phyloP scores from a whole-genome alignment of 1,140 invertebrate species.

The Coptotermes formosanus region DNA sequence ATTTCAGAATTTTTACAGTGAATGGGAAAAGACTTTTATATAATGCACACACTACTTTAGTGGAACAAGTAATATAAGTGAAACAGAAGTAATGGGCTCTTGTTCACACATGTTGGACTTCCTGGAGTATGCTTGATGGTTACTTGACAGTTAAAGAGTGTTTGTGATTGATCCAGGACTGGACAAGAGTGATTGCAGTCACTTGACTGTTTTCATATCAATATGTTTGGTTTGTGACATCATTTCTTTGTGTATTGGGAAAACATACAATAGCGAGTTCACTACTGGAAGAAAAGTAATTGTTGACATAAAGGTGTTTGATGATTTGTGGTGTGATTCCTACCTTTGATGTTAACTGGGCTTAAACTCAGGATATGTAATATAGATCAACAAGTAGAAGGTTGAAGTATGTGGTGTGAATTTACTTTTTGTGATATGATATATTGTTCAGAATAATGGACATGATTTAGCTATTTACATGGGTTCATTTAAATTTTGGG shows the following conservation, averaged over 20 bases:
- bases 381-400: neutral
- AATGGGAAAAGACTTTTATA: neutral
- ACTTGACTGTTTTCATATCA: no score
- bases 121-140: neutral
- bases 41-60: neutral
- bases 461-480: neutral
- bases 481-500: neutral
- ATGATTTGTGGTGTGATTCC: neutral
- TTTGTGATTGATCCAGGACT: neutral
- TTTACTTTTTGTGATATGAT: conserved; percentile 2
- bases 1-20: neutral
- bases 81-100: neutral
- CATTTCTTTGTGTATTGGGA: no score
- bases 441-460: neutral
- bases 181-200: neutral
- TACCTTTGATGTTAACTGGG: neutral
- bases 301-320: neutral
- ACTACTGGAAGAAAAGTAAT: neutral
- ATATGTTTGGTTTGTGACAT: no score
- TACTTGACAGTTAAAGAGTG: neutral
- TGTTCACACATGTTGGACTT: neutral
- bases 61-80: neutral
- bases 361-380: neutral
- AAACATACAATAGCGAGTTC: neutral
- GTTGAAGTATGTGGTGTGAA: neutral